Percentiles rank a stretch among this genome's conserved stretches.
These are phyloP conservation scores for Cryptotis parvus DNA, from an alignment of 2,113 vertebrate species.

Conservation along the genomic window DNA sequence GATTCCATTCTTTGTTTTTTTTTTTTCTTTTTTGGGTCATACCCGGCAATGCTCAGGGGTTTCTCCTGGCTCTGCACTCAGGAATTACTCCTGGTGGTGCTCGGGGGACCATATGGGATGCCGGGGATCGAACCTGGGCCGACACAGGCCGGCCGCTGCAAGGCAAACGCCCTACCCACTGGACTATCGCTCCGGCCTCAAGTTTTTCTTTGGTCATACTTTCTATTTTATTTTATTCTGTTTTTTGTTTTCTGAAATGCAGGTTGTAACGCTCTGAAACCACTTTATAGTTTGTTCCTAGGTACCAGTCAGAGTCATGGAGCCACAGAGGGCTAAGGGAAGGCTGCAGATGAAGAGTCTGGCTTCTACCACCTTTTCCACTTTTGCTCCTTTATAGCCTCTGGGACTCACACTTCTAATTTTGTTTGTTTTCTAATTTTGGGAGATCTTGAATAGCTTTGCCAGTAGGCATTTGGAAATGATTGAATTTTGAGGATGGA, in stretches of 20 bases:
- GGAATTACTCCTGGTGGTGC: too few relatives aligned
- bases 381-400: conserved; percentile 4
- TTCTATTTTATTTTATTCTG: not conserved
- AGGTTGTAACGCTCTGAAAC: not conserved
- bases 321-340: not conserved
- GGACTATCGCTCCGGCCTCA: too few relatives aligned
- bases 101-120: too few relatives aligned
- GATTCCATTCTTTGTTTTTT: not conserved
- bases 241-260: conserved; percentile 9
- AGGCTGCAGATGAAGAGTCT: too few relatives aligned
- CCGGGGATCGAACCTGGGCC: too few relatives aligned
- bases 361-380: not conserved
- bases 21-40: conserved; percentile 5
- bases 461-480: conserved; percentile 66
- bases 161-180: too few relatives aligned
- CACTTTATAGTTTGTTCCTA: not conserved
- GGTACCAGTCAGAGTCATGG: not conserved
- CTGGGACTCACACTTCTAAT: conserved; percentile 46
- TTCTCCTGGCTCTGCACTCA: too few relatives aligned
- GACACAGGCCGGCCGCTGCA: too few relatives aligned
- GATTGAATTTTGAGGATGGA: conserved; percentile 60
- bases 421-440: conserved; percentile 75
- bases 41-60: too few relatives aligned
- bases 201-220: too few relatives aligned
- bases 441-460: conserved; percentile 53